Base-by-base conservation (phyloP, 2,888 invertebrate genomes). In the Drosophila stalkeri region DNA sequence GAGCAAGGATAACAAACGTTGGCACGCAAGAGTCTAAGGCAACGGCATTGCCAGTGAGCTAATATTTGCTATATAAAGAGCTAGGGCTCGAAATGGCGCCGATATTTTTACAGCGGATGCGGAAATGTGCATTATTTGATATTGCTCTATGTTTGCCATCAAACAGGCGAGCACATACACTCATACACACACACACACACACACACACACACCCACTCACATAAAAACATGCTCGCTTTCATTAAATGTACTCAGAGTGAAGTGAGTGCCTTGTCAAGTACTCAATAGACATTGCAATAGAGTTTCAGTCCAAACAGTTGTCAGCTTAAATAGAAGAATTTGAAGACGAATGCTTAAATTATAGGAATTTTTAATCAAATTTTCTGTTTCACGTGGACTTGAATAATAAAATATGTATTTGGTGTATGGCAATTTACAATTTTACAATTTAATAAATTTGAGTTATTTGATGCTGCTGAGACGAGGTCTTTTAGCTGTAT, bases 121-220 rank as follows among this genome's bases (percentile, higher is more conserved):
- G 88, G 82, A 87, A 90, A 87, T 90, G 88, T 88, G 90, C 88
- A 90, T 84, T 85, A 89, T 86, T 86, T 85, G 75, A 81, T 87
- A 79, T 69, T 72, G 56, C 61, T 71, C 62, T 60, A 37, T 64
- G 59, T 77, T 77, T 71, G 67, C 55, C 18, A 33, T 49, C 33
- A 46, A 55, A 49, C 47, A 71, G 47, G 37, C 20, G 41, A 23
- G 37, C 62, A 27, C n/a, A n/a, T n/a, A n/a, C n/a, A n/a, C n/a
- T n/a, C n/a, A n/a, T n/a, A n/a, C n/a, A n/a, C 44, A 44, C 31
- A 37, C 14, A 5, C 37, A 8, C 12, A 2, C 20, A 27, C 51
- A 51, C 23, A 43, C 9, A 18, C 9, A 7, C 41, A 27, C n/a
- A 9, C 18, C n/a, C 47, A 62, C 23, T 41, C 14, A 9, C 37